Percentiles rank a stretch among this genome's conserved stretches.
Evolutionary conservation across 2,888 invertebrate genomes (phyloP).

Genomic region (Ophion costatus): DNA sequence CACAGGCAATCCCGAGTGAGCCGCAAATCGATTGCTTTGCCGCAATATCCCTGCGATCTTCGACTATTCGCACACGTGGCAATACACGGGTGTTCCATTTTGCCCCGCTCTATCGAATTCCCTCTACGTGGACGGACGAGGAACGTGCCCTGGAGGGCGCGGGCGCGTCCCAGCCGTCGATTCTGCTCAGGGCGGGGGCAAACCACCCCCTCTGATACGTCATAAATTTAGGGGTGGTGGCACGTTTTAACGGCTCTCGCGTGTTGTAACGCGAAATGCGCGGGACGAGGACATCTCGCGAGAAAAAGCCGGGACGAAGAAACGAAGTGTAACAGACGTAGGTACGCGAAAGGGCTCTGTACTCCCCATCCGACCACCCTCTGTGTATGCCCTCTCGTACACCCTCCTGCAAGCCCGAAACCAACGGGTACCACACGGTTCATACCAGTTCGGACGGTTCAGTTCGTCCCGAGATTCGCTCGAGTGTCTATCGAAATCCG

Average conservation of each 20-base stretch:
- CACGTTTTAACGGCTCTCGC: constrained; percentile 68
- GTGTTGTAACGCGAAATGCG: constrained; percentile 55
- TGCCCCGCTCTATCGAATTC: not conserved
- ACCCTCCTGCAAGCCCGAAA: constrained; percentile 31
- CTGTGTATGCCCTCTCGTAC: not conserved
- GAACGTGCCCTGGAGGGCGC: constrained; percentile 18
- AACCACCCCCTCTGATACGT: constrained; percentile 64
- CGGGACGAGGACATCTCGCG: constrained; percentile 58
- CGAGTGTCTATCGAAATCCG: constrained; percentile 69
- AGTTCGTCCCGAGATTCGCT: constrained; percentile 73
- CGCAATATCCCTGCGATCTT: not conserved
- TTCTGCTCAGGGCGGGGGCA: constrained; percentile 33
- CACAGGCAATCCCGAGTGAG: not conserved
- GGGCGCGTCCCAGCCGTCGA: constrained; percentile 45
- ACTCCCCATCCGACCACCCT: constrained; percentile 19
- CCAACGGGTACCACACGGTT: constrained; percentile 62
- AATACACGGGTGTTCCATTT: not conserved
- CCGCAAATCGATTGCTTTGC: not conserved
- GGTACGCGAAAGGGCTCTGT: constrained; percentile 50
- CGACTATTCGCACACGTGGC: not conserved
- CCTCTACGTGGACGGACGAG: not conserved
- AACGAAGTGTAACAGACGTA: constrained; percentile 60
- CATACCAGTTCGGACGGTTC: constrained; percentile 70
- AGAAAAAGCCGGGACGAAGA: constrained; percentile 50
- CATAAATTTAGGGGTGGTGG: constrained; percentile 77